These are phyloP conservation scores for Papio anubis DNA, from an alignment of 2,113 vertebrate species.

Conservation along the genomic window DNA sequence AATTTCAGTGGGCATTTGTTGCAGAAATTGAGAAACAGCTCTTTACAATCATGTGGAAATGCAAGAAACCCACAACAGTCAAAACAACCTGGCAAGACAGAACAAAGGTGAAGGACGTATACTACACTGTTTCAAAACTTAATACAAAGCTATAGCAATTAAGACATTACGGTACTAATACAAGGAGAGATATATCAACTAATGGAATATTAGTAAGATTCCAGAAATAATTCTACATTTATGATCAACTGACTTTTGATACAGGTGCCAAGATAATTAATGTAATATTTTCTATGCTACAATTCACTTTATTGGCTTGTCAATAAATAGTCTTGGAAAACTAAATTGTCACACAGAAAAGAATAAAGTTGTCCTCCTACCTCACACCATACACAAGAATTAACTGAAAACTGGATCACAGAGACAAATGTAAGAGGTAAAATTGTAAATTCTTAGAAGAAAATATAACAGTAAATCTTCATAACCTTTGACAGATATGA, in stretches of 20 bases:
- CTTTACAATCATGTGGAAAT: not conserved
- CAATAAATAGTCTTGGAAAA: not conserved
- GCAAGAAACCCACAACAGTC: not conserved
- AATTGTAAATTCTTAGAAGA: not conserved
- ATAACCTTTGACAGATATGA: not conserved
- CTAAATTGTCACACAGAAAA: not conserved
- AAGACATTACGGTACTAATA: not conserved
- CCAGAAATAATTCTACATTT: not conserved
- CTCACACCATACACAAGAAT: not conserved
- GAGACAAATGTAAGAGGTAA: not conserved
- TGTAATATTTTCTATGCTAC: no score
- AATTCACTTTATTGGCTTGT: not conserved
- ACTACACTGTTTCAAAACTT: not conserved
- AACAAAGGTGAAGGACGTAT: not conserved
- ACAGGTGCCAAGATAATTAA: not conserved
- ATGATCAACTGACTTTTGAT: not conserved
- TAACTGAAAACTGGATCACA: not conserved
- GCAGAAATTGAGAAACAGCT: not conserved
- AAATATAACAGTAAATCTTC: not conserved
- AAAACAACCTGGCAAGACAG: not conserved
- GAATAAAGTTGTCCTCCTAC: not conserved
- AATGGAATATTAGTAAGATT: not conserved
- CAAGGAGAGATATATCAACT: not conserved
- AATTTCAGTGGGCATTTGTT: not conserved
- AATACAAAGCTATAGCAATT: not conserved